A percentile compares a stretch with the other conserved stretches of the same genome.
phyloP scores from a whole-genome alignment of 2,113 vertebrate genomes.

The Neodon shergylaensis region DNA sequence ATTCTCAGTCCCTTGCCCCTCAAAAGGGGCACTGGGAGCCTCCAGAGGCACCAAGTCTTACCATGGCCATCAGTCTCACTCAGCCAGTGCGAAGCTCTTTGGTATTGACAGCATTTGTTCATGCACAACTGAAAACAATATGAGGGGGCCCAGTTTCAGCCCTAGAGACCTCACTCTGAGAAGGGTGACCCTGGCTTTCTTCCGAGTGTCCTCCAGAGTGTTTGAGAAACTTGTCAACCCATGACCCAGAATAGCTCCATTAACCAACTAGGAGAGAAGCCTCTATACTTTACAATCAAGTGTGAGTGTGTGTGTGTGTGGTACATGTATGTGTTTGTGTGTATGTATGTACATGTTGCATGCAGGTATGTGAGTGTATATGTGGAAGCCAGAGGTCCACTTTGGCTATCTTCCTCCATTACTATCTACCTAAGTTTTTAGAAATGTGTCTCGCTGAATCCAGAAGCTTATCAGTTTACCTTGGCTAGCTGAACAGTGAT shows the following conservation, averaged over 20 bases:
- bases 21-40: not conserved
- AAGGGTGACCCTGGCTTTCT: not conserved
- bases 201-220: too few species aligned
- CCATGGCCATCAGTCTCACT: not conserved
- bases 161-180: not conserved
- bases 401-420: not conserved
- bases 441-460: not conserved
- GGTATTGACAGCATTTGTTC: not conserved
- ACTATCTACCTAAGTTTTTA: not conserved
- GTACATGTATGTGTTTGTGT: not conserved
- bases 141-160: constrained; percentile 9
- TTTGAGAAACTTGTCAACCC: not conserved
- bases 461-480: not conserved
- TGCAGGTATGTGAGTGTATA: not conserved
- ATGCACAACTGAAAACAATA: not conserved
- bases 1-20: not conserved
- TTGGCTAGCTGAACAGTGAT: not conserved
- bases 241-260: not conserved
- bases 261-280: not conserved
- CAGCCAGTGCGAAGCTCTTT: not conserved
- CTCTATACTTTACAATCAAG: not conserved
- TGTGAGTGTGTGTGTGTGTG: not conserved
- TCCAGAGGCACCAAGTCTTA: not conserved
- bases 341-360: too few species aligned
- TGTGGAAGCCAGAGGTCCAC: not conserved